Percentiles rank a stretch among this genome's conserved stretches.
Evolutionary conservation across 2,888 invertebrate genomes (phyloP).

Genomic region (Tachina grossa): DNA sequence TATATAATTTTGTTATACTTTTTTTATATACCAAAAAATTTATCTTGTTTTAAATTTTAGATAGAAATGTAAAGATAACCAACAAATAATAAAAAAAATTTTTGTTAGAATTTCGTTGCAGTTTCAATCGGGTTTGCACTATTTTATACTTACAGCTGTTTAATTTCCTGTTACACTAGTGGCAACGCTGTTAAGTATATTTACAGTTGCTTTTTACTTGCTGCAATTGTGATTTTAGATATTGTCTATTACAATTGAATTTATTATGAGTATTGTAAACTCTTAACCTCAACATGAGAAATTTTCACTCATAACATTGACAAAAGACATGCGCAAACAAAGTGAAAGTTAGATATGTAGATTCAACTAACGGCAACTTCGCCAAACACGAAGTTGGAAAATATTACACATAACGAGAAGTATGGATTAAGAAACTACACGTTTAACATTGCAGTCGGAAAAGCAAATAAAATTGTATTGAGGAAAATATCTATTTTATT

Average conservation of each 20-base stretch:
- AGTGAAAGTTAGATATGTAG: conserved; percentile 28
- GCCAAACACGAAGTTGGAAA: conserved; percentile 68
- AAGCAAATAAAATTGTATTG: conserved; percentile 21
- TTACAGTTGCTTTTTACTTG: background rate
- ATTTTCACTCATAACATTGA: conserved; percentile 66
- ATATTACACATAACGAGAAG: conserved; percentile 70
- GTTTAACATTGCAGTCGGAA: conserved; percentile 55
- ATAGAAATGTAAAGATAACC: too few species aligned
- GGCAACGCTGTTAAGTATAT: background rate
- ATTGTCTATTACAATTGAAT: background rate
- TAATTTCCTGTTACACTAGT: too few species aligned
- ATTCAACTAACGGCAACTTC: conserved; percentile 68
- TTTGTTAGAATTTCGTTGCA: too few species aligned
- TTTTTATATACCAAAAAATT: too few species aligned
- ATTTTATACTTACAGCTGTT: too few species aligned
- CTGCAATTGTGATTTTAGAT: background rate
- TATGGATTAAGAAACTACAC: conserved; percentile 68
- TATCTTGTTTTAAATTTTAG: too few species aligned
- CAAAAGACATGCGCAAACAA: conserved; percentile 54
- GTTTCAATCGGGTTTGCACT: too few species aligned
- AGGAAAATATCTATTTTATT: conserved; percentile 28
- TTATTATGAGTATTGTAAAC: conserved; percentile 68
- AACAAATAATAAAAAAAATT: too few species aligned
- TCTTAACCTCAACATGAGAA: conserved; percentile 64
- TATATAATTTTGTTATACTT: too few species aligned